phyloP scores from a whole-genome alignment of 2,797 vertebrate species.

The Phoeniculus purpureus region DNA sequence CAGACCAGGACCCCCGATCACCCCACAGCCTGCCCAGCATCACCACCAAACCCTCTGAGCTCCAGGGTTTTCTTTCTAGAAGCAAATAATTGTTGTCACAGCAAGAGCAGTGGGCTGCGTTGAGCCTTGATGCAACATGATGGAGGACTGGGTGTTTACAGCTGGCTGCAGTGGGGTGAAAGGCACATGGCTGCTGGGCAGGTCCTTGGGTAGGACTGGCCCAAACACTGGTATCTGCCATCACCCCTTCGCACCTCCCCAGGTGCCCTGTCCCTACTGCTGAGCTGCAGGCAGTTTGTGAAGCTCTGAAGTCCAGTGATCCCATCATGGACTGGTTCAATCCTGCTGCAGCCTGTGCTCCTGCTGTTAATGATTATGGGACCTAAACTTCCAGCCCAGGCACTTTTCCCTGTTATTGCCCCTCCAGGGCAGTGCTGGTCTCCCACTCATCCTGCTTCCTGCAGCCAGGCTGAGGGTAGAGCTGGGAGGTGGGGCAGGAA shows the following conservation, averaged over 20 bases:
- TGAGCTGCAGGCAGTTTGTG: rapidly evolving
- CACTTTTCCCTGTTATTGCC: not conserved
- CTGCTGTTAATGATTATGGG: not conserved
- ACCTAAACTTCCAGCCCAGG: not conserved
- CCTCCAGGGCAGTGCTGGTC: not conserved
- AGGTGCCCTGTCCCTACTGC: not conserved
- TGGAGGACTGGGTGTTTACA: not conserved
- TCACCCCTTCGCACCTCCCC: not conserved
- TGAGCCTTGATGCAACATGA: not conserved
- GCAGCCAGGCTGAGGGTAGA: not conserved
- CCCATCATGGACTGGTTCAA: not conserved
- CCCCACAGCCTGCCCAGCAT: not conserved
- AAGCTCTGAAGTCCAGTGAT: not conserved
- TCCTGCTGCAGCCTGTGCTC: conserved; percentile 13
- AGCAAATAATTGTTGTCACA: not conserved
- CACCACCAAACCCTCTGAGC: not conserved
- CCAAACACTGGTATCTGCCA: not conserved
- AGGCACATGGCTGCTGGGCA: not conserved
- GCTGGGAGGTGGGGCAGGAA: not conserved
- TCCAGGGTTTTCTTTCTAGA: not conserved
- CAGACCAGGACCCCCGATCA: not conserved
- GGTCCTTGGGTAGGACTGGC: not conserved
- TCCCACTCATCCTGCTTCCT: rapidly evolving
- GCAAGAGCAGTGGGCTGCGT: not conserved
- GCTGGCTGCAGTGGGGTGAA: not conserved